These are phyloP conservation scores for Chrysomela aeneicollis DNA, from an alignment of 2,888 invertebrate genomes.

Conservation along the genomic window DNA sequence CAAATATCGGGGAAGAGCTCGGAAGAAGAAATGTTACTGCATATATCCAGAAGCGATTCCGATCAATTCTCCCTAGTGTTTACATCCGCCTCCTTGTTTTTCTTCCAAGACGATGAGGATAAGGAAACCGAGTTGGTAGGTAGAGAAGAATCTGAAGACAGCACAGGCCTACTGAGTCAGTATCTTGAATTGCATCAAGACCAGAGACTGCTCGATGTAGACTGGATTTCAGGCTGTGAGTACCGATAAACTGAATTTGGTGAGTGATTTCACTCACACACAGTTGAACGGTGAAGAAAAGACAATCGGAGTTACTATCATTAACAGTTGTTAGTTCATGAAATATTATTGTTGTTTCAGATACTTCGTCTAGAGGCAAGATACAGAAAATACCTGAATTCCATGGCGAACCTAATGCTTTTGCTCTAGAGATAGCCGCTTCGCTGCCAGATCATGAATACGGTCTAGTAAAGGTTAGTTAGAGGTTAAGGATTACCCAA, in stretches of 20 bases:
- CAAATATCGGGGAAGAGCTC: slow-evolving; percentile 10
- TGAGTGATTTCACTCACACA: neutral
- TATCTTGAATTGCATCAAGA: slow-evolving; percentile 21
- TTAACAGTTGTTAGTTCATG: too few species aligned
- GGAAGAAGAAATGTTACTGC: slow-evolving; percentile 27
- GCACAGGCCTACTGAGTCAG: slow-evolving; percentile 10
- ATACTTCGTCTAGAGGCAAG: slow-evolving; percentile 23
- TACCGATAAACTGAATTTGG: too few species aligned
- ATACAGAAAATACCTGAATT: slow-evolving; percentile 37
- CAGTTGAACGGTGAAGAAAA: too few species aligned
- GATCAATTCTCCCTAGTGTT: slow-evolving; percentile 50
- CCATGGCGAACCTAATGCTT: slow-evolving; percentile 67
- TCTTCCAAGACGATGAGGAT: slow-evolving; percentile 40
- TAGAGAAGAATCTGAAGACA: neutral
- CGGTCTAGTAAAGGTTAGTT: slow-evolving; percentile 60
- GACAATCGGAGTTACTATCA: too few species aligned
- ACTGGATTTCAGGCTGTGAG: slow-evolving; percentile 26
- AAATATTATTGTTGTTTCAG: slow-evolving; percentile 23
- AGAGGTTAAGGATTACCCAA: too few species aligned
- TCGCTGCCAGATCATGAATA: slow-evolving; percentile 66
- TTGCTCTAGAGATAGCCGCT: slow-evolving; percentile 69
- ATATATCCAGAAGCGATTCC: slow-evolving; percentile 35
- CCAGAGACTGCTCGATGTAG: neutral
- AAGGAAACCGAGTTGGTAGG: neutral
- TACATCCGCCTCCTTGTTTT: slow-evolving; percentile 46